A percentile compares a stretch with the other conserved stretches of the same genome.
Conservation (phyloP, 2,113 vertebrate genomes). For the Tachuris rubrigastra region DNA sequence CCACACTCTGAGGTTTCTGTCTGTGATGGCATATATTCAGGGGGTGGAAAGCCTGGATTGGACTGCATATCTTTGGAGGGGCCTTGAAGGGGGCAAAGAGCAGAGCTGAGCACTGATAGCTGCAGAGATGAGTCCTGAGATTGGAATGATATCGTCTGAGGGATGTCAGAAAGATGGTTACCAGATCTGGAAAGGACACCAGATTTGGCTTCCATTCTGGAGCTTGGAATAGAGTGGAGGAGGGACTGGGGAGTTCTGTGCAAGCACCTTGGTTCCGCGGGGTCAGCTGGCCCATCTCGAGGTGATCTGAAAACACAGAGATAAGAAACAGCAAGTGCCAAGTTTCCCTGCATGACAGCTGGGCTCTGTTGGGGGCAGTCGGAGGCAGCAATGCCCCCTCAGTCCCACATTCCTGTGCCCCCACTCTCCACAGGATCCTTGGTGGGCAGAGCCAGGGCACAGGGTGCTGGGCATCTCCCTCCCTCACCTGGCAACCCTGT, state of each 20-base stretch:
- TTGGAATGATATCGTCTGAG: neutral
- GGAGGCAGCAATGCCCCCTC: neutral
- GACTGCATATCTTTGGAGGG: neutral
- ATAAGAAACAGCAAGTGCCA: neutral
- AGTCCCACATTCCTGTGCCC: neutral
- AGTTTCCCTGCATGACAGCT: rapidly evolving
- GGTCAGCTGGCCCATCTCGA: neutral
- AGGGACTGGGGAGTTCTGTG: neutral
- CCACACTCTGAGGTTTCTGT: neutral
- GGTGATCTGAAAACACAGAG: neutral
- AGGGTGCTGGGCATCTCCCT: neutral
- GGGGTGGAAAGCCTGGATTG: neutral
- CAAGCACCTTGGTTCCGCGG: neutral
- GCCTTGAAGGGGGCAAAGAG: neutral
- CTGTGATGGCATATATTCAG: neutral
- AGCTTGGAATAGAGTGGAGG: neutral
- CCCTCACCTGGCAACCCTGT: neutral
- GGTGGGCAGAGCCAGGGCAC: rapidly evolving
- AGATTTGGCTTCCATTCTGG: neutral
- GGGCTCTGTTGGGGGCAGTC: neutral
- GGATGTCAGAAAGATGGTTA: neutral
- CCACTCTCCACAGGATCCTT: neutral
- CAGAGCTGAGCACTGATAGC: neutral
- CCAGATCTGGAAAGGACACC: neutral
- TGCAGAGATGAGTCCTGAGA: neutral